Evolutionary conservation across 2,888 invertebrate genomes (phyloP).

Genomic region (Tuberolachnus salignus): DNA sequence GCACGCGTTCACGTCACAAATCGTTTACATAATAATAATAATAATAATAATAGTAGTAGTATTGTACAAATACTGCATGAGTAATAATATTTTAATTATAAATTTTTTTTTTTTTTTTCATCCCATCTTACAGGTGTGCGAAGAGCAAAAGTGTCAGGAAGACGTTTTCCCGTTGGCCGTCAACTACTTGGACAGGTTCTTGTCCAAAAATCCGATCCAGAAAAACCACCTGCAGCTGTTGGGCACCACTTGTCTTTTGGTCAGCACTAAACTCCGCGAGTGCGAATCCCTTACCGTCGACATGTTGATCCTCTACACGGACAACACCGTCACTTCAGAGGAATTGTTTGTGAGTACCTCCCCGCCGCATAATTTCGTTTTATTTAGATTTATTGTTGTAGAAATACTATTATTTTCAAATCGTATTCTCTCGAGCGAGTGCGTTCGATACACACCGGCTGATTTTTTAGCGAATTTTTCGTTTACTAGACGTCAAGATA

Average conservation of each 20-base stretch:
- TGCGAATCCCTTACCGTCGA: constrained; percentile 65
- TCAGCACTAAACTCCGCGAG: constrained; percentile 92
- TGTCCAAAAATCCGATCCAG: constrained; percentile 80
- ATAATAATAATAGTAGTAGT: too few relatives aligned
- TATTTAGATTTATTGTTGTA: too few relatives aligned
- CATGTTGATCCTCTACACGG: constrained; percentile 91
- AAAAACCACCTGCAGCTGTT: constrained; percentile 89
- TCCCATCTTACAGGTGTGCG: constrained; percentile 82
- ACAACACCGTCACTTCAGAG: constrained; percentile 84
- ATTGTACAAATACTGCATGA: too few relatives aligned
- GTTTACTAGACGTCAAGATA: too few relatives aligned
- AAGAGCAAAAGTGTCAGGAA: constrained; percentile 89
- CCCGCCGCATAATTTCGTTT: too few relatives aligned
- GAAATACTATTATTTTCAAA: too few relatives aligned
- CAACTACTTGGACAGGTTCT: constrained; percentile 91
- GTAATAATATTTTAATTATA: too few relatives aligned
- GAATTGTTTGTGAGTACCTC: constrained; percentile 92
- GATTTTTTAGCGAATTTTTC: too few relatives aligned
- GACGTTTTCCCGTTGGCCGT: constrained; percentile 92
- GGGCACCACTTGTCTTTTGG: constrained; percentile 87
- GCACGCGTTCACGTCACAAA: not conserved
- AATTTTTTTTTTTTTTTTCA: too few relatives aligned
- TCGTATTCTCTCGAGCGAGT: too few relatives aligned
- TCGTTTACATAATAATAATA: not conserved
- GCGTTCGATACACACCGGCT: too few relatives aligned